phyloP scores from a whole-genome alignment of 2,113 vertebrate species.

The Rhea americana region DNA sequence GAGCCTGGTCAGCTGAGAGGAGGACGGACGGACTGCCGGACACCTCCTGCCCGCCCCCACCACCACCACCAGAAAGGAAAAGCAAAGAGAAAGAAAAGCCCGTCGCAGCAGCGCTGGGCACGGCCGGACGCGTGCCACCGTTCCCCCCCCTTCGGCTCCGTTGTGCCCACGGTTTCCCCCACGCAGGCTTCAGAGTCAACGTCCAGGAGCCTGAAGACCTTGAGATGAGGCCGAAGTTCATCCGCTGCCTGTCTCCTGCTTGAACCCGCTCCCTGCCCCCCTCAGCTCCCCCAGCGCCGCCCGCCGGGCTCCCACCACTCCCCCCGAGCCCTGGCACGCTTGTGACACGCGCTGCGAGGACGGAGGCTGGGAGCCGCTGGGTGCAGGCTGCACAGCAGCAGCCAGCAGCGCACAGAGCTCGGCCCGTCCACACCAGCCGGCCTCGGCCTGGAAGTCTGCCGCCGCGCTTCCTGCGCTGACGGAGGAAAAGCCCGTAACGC shows the following conservation, averaged over 20 bases:
- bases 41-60: background rate
- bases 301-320: fast-evolving
- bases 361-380: background rate
- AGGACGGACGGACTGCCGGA: fast-evolving
- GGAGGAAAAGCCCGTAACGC: background rate
- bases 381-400: background rate
- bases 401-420: background rate
- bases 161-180: background rate
- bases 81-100: background rate
- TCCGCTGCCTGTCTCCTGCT: background rate
- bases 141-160: fast-evolving
- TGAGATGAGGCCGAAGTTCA: background rate
- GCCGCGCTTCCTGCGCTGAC: fast-evolving
- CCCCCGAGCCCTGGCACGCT: background rate
- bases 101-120: background rate
- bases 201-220: fast-evolving
- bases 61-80: background rate
- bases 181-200: fast-evolving
- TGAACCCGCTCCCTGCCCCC: fast-evolving
- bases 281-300: background rate
- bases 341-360: too few relatives aligned
- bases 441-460: background rate
- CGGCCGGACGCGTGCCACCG: background rate
- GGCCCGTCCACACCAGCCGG: fast-evolving
- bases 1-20: fast-evolving